Conservation (phyloP, 2,888 invertebrate genomes). For the Nysson spinosus region DNA sequence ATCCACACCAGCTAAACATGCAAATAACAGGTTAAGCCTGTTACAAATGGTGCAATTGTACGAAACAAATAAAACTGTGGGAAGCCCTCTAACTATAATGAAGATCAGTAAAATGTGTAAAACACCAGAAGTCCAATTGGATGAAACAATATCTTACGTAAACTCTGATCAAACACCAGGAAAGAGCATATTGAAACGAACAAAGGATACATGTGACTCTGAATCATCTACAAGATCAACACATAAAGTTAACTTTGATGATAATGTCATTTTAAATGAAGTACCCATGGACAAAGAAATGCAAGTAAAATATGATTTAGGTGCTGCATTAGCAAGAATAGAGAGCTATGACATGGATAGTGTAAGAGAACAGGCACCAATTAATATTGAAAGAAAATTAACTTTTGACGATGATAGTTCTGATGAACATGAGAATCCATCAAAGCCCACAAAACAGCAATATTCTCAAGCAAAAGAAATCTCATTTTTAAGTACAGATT, state of each 20-base stretch:
- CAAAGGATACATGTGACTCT: constrained; percentile 28
- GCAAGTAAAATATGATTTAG: constrained; percentile 40
- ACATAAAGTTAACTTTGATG: constrained; percentile 70
- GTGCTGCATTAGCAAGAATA: constrained; percentile 49
- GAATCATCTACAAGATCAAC: constrained; percentile 45
- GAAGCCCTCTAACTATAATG: constrained; percentile 63
- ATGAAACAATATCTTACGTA: constrained; percentile 64
- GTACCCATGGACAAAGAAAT: constrained; percentile 47
- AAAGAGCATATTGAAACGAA: constrained; percentile 68
- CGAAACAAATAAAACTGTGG: constrained; percentile 36
- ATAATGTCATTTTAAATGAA: constrained; percentile 51
- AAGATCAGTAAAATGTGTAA: constrained; percentile 66
- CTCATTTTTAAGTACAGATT: not conserved
- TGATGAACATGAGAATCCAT: constrained; percentile 6
- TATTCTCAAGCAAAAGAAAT: not conserved
- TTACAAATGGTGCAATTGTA: constrained; percentile 48
- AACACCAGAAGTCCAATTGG: constrained; percentile 64
- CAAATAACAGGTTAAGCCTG: constrained; percentile 34
- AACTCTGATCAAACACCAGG: constrained; percentile 71
- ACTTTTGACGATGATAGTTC: constrained; percentile 54
- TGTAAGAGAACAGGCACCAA: not conserved
- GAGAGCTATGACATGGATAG: constrained; percentile 52
- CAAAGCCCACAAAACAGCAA: not conserved
- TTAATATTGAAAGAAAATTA: constrained; percentile 48
- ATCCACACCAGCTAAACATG: constrained; percentile 4